These are phyloP conservation scores for Rhabdomys pumilio DNA, from an alignment of 2,797 vertebrate genomes.

Conservation along the genomic window DNA sequence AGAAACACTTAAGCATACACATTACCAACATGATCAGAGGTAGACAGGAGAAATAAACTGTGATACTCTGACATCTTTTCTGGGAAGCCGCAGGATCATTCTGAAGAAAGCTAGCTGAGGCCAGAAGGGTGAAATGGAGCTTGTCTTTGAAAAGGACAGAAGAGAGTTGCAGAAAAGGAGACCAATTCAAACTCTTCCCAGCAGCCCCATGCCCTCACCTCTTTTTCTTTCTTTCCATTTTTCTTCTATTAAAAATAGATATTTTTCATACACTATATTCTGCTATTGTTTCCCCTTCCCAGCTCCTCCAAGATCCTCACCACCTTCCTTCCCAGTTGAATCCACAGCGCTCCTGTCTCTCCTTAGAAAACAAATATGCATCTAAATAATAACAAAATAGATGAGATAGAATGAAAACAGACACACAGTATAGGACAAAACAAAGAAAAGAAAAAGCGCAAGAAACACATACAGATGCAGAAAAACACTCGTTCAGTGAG, in stretches of 20 bases:
- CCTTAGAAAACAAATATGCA: background rate
- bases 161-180: background rate
- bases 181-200: background rate
- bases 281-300: too few species aligned
- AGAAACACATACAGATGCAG: background rate
- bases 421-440: background rate
- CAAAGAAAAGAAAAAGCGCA: background rate
- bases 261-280: background rate
- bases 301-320: background rate
- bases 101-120: background rate
- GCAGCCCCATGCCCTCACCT: background rate
- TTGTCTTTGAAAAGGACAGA: background rate
- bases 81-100: background rate
- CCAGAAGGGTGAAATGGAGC: background rate
- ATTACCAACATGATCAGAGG: background rate
- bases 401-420: background rate
- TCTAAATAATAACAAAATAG: background rate
- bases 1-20: conserved; percentile 42
- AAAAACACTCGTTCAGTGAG: background rate
- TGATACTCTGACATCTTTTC: conserved; percentile 4
- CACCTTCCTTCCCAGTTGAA: background rate
- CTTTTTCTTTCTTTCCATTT: background rate
- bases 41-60: background rate
- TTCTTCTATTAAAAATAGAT: background rate
- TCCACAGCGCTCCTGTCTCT: background rate